A percentile compares a stretch with the other conserved stretches of the same genome.
Evolutionary conservation across 1,140 invertebrate species (phyloP).

Genomic region (Platyscapa corneri): DNA sequence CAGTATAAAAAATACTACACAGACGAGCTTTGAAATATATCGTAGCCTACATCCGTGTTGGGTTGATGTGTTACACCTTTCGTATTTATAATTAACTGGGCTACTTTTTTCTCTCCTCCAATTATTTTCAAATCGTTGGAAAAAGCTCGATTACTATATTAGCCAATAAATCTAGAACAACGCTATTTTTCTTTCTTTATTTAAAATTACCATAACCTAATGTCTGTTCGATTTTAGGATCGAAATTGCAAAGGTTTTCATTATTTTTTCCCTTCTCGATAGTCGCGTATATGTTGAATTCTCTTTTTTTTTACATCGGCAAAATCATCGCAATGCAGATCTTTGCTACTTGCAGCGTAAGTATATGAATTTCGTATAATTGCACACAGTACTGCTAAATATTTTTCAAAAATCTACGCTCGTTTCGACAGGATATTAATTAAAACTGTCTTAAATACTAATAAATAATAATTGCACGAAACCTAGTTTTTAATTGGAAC

Average conservation of each 20-base stretch:
- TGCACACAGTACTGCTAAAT: not conserved
- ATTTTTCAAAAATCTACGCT: not conserved
- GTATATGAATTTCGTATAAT: not conserved
- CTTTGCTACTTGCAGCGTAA: not conserved
- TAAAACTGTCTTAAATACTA: not conserved
- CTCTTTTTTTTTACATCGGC: not conserved
- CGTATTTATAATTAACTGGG: no score
- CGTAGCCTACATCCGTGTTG: not conserved
- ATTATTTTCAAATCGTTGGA: not conserved
- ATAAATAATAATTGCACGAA: not conserved
- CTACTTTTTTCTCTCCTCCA: not conserved
- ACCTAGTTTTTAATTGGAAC: not conserved
- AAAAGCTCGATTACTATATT: not conserved
- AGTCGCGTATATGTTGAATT: not conserved
- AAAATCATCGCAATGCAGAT: not conserved
- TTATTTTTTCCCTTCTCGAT: not conserved
- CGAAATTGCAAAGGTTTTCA: not conserved
- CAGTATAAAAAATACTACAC: conserved; percentile 40
- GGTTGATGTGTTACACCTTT: not conserved
- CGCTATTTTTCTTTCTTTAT: not conserved
- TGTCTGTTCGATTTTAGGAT: not conserved
- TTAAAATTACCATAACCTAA: not conserved
- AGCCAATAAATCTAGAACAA: not conserved
- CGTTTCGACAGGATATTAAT: not conserved
- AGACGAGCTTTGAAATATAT: conserved; percentile 36